Conservation (phyloP, 2,113 vertebrate genomes). For the Paralichthys olivaceus region DNA sequence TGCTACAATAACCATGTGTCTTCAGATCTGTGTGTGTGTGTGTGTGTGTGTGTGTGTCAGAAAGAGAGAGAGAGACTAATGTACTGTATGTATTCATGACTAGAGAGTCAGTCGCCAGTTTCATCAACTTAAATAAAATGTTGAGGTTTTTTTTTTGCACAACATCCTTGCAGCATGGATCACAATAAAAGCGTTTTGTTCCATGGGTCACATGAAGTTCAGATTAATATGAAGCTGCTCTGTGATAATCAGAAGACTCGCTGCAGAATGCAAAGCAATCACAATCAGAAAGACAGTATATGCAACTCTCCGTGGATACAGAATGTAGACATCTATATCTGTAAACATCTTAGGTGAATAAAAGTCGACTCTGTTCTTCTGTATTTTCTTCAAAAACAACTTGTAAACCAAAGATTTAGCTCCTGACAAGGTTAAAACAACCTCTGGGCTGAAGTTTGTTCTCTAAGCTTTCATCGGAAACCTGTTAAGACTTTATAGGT, state of each 20-base stretch:
- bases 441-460: neutral
- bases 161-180: neutral
- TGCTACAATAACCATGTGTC: constrained; percentile 11
- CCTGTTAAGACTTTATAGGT: constrained; percentile 5
- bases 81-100: constrained; percentile 11
- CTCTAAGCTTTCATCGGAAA: neutral
- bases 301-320: constrained; percentile 12
- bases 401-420: constrained; percentile 17
- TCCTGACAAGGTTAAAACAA: constrained; percentile 11
- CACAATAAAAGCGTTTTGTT: neutral
- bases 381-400: constrained; percentile 10
- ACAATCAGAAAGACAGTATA: neutral
- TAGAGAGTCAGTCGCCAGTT: neutral
- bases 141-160: constrained; percentile 6
- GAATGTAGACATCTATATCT: constrained; percentile 1
- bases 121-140: neutral
- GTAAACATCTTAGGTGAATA: constrained; percentile 33
- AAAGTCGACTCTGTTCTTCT: neutral
- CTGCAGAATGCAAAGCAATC: neutral
- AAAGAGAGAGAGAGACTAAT: neutral
- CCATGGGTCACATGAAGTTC: constrained; percentile 1
- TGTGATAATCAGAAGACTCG: neutral
- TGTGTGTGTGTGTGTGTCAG: constrained; percentile 11
- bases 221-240: constrained; percentile 1
- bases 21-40: constrained; percentile 19